Percentiles rank a stretch among this genome's conserved stretches.
Evolutionary conservation across 2,888 invertebrate genomes (phyloP).

Genomic region (Hirtodrosophila histrioides): DNA sequence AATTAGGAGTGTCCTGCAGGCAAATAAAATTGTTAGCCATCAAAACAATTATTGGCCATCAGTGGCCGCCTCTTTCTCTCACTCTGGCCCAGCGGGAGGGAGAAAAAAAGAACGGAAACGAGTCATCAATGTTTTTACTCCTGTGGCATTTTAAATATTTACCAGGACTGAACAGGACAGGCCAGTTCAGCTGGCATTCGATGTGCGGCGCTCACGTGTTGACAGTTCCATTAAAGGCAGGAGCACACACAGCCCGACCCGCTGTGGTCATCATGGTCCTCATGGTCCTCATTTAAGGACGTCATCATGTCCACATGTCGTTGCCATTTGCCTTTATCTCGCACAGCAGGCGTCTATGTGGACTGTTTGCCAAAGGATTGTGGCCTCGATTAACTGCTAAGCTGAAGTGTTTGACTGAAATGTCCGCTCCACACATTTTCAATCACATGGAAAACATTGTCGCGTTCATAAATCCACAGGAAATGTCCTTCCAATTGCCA

Average conservation of each 20-base stretch:
- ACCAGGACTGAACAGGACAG: constrained; percentile 31
- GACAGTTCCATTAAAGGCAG: constrained; percentile 40
- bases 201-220: constrained; percentile 25
- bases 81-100: too few relatives aligned
- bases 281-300: constrained; percentile 21
- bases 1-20: constrained; percentile 22
- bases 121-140: constrained; percentile 14
- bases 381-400: constrained; percentile 31
- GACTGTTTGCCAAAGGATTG: constrained; percentile 35
- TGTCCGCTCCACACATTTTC: background rate
- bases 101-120: too few relatives aligned
- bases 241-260: constrained; percentile 9
- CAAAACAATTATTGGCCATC: constrained; percentile 40
- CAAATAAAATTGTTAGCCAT: constrained; percentile 40
- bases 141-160: constrained; percentile 68
- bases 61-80: constrained; percentile 23
- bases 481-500: background rate
- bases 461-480: too few relatives aligned
- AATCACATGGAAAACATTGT: too few relatives aligned
- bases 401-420: constrained; percentile 31
- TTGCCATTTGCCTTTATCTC: constrained; percentile 15
- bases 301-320: constrained; percentile 5
- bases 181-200: background rate
- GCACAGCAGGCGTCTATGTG: constrained; percentile 9
- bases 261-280: constrained; percentile 56